These are phyloP conservation scores for Polyommatus icarus DNA, from an alignment of 2,888 invertebrate genomes.

Conservation along the genomic window DNA sequence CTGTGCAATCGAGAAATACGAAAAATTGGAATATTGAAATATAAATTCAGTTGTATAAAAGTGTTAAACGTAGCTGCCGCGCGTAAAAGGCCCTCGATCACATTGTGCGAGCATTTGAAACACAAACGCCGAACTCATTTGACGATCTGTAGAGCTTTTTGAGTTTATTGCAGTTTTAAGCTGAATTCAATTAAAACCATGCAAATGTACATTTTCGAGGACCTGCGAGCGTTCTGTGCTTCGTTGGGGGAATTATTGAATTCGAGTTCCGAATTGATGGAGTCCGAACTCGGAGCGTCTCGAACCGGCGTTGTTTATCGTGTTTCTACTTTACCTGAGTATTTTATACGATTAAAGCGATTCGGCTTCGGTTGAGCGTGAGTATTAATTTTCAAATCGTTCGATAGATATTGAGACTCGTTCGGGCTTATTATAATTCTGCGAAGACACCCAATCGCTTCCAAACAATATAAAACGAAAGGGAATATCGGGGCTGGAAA, in stretches of 20 bases:
- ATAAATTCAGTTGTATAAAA: slow-evolving; percentile 10
- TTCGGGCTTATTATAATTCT: slow-evolving; percentile 6
- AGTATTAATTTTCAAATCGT: neutral
- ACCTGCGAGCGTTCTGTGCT: slow-evolving; percentile 33
- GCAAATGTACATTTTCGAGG: slow-evolving; percentile 55
- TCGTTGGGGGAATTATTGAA: slow-evolving; percentile 19
- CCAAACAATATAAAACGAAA: slow-evolving; percentile 1
- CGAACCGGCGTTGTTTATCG: slow-evolving; percentile 18
- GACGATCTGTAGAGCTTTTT: slow-evolving; percentile 37
- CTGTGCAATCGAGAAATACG: neutral
- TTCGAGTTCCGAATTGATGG: slow-evolving; percentile 7
- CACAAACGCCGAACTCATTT: slow-evolving; percentile 38
- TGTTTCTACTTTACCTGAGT: slow-evolving; percentile 1
- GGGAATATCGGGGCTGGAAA: slow-evolving; percentile 10
- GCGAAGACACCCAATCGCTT: neutral
- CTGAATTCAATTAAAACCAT: slow-evolving; percentile 62
- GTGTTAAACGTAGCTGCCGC: slow-evolving; percentile 18
- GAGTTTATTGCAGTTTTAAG: slow-evolving; percentile 39
- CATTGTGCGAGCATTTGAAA: slow-evolving; percentile 22
- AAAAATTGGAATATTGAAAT: slow-evolving; percentile 7
- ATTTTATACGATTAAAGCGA: neutral
- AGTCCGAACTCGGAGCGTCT: slow-evolving; percentile 28
- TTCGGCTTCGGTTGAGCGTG: neutral
- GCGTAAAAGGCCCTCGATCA: slow-evolving; percentile 11
- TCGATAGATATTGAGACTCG: neutral